These are phyloP conservation scores for Falco columbarius DNA, from an alignment of 2,797 vertebrate species.

Conservation along the genomic window DNA sequence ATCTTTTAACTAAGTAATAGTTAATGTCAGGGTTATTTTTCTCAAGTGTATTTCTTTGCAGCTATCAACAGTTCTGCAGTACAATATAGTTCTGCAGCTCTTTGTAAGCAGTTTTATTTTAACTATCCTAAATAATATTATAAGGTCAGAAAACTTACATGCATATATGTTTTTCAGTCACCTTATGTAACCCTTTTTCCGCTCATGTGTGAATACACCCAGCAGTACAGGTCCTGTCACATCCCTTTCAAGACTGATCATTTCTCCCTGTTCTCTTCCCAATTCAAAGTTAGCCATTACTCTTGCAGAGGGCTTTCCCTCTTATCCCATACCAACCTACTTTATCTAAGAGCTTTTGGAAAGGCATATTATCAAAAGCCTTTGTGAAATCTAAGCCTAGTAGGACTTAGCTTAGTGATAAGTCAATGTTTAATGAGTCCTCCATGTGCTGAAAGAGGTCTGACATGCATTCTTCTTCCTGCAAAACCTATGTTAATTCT, in stretches of 20 bases:
- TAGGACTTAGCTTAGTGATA: background rate
- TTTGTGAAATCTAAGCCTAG: background rate
- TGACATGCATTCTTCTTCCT: background rate
- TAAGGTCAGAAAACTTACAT: background rate
- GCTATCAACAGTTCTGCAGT: background rate
- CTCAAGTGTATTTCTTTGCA: background rate
- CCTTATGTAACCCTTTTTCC: background rate
- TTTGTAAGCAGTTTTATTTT: background rate
- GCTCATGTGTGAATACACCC: background rate
- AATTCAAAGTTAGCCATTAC: background rate
- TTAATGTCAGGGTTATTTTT: background rate
- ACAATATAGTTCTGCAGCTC: background rate
- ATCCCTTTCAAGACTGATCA: background rate
- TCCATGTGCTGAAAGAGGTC: background rate
- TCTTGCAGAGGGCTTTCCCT: background rate
- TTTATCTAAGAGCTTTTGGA: background rate
- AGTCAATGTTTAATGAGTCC: background rate
- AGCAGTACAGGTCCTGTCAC: background rate
- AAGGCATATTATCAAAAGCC: background rate
- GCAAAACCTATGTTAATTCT: background rate
- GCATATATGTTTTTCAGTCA: background rate
- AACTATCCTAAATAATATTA: background rate
- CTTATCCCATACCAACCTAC: background rate
- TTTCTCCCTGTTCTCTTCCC: background rate
- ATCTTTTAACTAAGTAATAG: background rate